These are phyloP conservation scores for Rhinella marina DNA, from an alignment of 2,797 vertebrate species.

Conservation along the genomic window DNA sequence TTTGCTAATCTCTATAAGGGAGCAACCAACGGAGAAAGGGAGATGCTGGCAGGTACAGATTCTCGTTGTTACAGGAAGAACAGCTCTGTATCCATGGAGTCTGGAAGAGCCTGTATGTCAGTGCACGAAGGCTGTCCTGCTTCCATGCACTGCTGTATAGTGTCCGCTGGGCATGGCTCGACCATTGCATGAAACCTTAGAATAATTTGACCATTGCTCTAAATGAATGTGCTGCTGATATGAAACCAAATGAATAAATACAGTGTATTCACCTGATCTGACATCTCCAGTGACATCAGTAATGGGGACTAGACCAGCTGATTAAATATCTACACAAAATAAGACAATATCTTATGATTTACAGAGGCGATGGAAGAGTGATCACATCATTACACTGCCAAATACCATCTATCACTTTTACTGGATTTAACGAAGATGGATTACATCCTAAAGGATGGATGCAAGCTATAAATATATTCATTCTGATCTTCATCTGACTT, in stretches of 20 bases:
- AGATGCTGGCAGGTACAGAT: too few relatives aligned
- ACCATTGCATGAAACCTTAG: background rate
- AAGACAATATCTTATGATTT: constrained; percentile 82
- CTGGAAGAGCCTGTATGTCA: background rate
- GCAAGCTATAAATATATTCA: constrained; percentile 76
- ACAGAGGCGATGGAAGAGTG: constrained; percentile 75
- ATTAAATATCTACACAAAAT: constrained; percentile 82
- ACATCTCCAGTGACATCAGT: constrained; percentile 80
- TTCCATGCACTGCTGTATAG: background rate
- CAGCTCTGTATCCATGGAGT: background rate
- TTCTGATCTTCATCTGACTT: constrained; percentile 81
- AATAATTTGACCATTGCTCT: constrained; percentile 55
- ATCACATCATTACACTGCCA: constrained; percentile 82
- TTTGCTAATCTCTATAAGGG: too few relatives aligned
- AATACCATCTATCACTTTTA: constrained; percentile 83
- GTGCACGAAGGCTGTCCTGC: background rate
- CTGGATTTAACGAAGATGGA: constrained; percentile 83
- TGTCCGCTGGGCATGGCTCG: background rate
- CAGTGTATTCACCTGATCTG: constrained; percentile 78
- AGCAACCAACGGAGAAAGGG: too few relatives aligned
- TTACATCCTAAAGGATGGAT: constrained; percentile 75
- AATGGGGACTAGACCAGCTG: constrained; percentile 79
- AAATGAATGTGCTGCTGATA: constrained; percentile 77
- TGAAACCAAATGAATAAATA: constrained; percentile 79
- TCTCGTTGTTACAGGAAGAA: too few relatives aligned